A percentile compares a stretch with the other conserved stretches of the same genome.
phyloP scores from a whole-genome alignment of 2,888 invertebrate genomes.

The Cephalotes varians region DNA sequence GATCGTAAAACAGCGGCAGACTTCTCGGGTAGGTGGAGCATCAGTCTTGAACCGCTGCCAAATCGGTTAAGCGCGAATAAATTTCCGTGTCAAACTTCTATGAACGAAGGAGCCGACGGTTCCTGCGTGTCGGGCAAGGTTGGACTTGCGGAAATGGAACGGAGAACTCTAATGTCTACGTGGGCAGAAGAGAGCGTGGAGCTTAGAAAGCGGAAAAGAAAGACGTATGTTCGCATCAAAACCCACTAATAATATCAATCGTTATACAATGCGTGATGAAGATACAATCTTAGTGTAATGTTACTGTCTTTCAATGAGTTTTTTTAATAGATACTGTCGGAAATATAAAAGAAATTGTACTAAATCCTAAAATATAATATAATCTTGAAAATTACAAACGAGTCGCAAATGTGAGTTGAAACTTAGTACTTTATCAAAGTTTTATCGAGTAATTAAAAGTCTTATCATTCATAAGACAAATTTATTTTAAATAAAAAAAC shows the following conservation, averaged over 20 bases:
- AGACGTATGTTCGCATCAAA: neutral
- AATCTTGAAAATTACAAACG: neutral
- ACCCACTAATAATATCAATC: neutral
- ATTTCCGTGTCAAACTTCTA: slow-evolving; percentile 83
- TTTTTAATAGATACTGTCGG: neutral
- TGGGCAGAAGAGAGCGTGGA: slow-evolving; percentile 41
- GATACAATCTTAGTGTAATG: neutral
- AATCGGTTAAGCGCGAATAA: slow-evolving; percentile 84
- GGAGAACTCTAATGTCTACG: slow-evolving; percentile 68
- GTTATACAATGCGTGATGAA: neutral
- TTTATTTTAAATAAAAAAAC: neutral
- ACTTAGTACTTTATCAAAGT: neutral
- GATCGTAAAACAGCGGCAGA: slow-evolving; percentile 81
- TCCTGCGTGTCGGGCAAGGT: slow-evolving; percentile 62
- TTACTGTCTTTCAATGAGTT: neutral
- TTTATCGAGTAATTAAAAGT: neutral
- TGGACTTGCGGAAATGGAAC: slow-evolving; percentile 66
- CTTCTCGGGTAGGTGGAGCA: slow-evolving; percentile 69
- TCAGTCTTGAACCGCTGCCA: slow-evolving; percentile 84
- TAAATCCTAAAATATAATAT: neutral
- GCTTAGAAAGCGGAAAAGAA: neutral
- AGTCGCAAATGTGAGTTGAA: neutral
- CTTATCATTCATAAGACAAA: neutral
- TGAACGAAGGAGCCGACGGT: slow-evolving; percentile 68
- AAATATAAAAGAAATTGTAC: neutral